Conservation (phyloP, 2,888 invertebrate genomes). For the Octodonta nipae region DNA sequence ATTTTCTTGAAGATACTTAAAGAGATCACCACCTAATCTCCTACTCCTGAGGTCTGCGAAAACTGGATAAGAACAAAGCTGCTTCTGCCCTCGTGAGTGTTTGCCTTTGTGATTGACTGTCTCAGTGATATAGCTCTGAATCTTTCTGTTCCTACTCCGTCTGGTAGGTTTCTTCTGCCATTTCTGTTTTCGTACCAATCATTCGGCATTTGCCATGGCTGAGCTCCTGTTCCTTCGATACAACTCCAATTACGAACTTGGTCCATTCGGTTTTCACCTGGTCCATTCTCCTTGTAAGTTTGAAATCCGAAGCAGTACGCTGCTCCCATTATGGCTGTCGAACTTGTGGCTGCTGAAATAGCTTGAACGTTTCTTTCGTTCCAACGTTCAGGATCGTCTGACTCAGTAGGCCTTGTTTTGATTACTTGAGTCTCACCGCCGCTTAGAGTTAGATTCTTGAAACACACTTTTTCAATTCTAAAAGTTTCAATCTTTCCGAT, state of each 20-base stretch:
- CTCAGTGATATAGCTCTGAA: too few relatives aligned
- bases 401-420: slow-evolving; percentile 12
- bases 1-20: too few relatives aligned
- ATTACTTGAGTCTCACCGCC: slow-evolving; percentile 20
- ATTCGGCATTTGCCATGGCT: slow-evolving; percentile 13
- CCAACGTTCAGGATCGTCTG: slow-evolving; percentile 12
- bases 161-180: slow-evolving; percentile 10
- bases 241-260: slow-evolving; percentile 17
- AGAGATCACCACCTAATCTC: too few relatives aligned
- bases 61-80: too few relatives aligned
- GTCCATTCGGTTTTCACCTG: slow-evolving; percentile 4
- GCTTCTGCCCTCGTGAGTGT: too few relatives aligned
- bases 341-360: slow-evolving; percentile 14
- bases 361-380: slow-evolving; percentile 14
- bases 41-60: too few relatives aligned
- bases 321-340: slow-evolving; percentile 18
- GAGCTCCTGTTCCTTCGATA: slow-evolving; percentile 2
- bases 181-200: slow-evolving; percentile 12
- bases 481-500: slow-evolving; percentile 5
- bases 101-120: too few relatives aligned
- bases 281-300: slow-evolving; percentile 17
- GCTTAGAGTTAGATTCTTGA: slow-evolving; percentile 12
- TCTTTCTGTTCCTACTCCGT: slow-evolving; percentile 11
- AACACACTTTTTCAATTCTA: slow-evolving; percentile 15
- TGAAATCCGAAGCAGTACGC: too few relatives aligned